Evolutionary conservation across 2,888 invertebrate species (phyloP).

Genomic region (Chrysolina americana): DNA sequence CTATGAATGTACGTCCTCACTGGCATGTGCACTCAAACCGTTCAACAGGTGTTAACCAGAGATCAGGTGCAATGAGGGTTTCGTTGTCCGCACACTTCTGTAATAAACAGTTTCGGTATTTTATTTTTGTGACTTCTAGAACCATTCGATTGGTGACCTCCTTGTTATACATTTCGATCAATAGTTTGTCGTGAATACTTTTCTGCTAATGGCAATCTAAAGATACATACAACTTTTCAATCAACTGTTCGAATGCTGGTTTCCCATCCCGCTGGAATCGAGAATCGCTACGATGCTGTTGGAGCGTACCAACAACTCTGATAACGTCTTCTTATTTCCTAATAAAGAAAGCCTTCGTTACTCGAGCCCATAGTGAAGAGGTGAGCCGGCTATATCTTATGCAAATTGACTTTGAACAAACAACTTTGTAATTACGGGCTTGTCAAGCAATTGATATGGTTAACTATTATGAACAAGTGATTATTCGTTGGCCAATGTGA

Average conservation of each 20-base stretch:
- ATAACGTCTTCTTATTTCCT: conserved; percentile 49
- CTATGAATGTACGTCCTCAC: too few species aligned
- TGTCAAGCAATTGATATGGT: conserved; percentile 43
- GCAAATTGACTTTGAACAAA: conserved; percentile 53
- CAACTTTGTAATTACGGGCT: conserved; percentile 50
- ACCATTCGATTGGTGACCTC: too few species aligned
- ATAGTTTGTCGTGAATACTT: too few species aligned
- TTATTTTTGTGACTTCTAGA: too few species aligned
- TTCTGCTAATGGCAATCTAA: neutral
- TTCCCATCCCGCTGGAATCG: conserved; percentile 20
- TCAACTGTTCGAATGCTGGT: neutral
- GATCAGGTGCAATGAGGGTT: too few species aligned
- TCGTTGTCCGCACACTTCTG: too few species aligned
- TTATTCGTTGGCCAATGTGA: conserved; percentile 31
- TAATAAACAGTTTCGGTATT: too few species aligned
- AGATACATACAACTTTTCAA: neutral
- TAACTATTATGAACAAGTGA: conserved; percentile 27
- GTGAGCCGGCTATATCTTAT: conserved; percentile 52
- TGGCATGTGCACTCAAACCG: too few species aligned
- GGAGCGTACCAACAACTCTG: conserved; percentile 30
- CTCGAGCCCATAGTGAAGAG: conserved; percentile 43
- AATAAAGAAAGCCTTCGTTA: conserved; percentile 51
- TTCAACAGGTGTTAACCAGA: too few species aligned
- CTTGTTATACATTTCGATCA: too few species aligned
- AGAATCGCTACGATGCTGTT: conserved; percentile 13